Base-by-base conservation (phyloP, 2,113 vertebrate genomes). In the Rhinoderma darwinii region DNA sequence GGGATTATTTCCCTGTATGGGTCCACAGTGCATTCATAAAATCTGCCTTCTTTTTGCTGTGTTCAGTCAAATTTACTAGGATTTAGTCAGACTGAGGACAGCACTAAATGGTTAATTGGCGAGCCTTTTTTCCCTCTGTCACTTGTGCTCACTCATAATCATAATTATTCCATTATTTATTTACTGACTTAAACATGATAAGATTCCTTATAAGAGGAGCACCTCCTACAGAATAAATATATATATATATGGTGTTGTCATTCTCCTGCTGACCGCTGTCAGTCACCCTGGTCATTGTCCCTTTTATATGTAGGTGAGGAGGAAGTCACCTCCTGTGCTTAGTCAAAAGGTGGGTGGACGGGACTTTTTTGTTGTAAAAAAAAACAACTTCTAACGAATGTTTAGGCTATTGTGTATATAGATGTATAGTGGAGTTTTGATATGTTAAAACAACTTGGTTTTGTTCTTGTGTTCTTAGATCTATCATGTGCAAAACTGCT, bases 301-400 rank as follows among this genome's bases (percentile, higher is more conserved):
- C 82, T 73, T 73, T 83, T 50, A 83, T 72, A 68, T 83, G 66
- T 22, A 73, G 35, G 66, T 72, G 50, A 44, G 50, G 30, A 54
- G 82, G 82, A 83, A 73, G 82, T 73, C 44, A 30, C 66, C 66
- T 51, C 66, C 82, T 73, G 82, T 15, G 76, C 76, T 50, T 56
- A 8, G 47, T 54, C 30, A 32, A 78, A 25, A 59, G 61, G 70
- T 56, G 83, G 82, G 82, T 20, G 68, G 82, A 84, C 83, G 44
- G 18, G 12, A 50, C 47, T 78, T 54, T 56, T 50, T 20, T 35
- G 47, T 41, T 72, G 20, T 20, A 11, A 41, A 41, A 72, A 72
- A 20, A 72, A 20, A 72, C 37, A 12, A 41, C 35, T 72, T 8
- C 25, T 25, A 0, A 3, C 2, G 0, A 25, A 72, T 25, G 18